Evolutionary conservation across 2,888 invertebrate genomes (phyloP), one percentile per base, ranked within the genome.

Genomic region (Glyphotaelius pellucidus): DNA sequence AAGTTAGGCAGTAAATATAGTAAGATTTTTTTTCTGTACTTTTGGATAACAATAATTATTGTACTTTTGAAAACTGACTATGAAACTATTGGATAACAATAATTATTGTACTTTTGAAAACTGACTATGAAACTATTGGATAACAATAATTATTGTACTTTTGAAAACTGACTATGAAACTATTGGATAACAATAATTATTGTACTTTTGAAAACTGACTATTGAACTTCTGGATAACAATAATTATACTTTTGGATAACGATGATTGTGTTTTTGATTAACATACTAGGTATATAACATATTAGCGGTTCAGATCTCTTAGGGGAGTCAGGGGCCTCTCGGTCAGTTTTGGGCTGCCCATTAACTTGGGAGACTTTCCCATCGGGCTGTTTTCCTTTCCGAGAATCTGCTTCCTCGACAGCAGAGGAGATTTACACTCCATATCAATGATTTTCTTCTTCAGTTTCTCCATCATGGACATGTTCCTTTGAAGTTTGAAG

Each of bases 351-450:
- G 94, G 94, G 15, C 94, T 94, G 80, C 94, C 94, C 35, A 94
- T 94, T 15, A 94, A 94, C 90, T 94, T 95, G 9, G 95, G 91
- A 38, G 95, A 94, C 89, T 95, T 94, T 84, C 94, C 95, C 15
- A 92, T 80, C 0, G 95, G 95, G 93, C 95, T 95, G 94, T 96
- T 96, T 94, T 96, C 96, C 94, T 96, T 96, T 90, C 96, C 95
- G 90, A 94, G 95, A 94, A 89, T 95, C 95, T 81, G 95, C 94
- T 30, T 94, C 94, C 94, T 94, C 94, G 47, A 94, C 94, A 47
- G 94, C 47, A 38, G 94, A 93, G n/a, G 94, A 92, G 84, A 94
- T 93, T 93, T 95, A 79, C 67, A 52, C 19, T 47, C 89, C 11
- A 25, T 52, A 4, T 92, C 92, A 0, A 47, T 67, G 4, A n/a